Base-by-base conservation (phyloP, 37 sponge, comb jelly and placozoan genomes). In the Lycopodina hypogea region DNA sequence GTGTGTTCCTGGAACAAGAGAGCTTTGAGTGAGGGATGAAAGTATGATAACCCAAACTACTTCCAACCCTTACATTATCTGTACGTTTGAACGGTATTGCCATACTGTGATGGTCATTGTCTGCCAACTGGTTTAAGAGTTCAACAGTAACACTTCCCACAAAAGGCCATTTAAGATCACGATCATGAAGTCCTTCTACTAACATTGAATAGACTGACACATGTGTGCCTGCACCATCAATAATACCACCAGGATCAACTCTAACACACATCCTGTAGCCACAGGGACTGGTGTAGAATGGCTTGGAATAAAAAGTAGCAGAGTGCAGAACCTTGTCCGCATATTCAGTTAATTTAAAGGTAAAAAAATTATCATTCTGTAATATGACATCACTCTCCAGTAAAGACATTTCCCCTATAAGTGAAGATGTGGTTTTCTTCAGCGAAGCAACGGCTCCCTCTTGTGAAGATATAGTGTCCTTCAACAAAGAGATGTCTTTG, bases 201-300 rank as follows among this genome's bases (percentile, higher is more conserved):
- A 81, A 35, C 28, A 28, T 34, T 33, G 51, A 28, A 17, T 56
- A 40, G 35, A 81, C 82, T 38, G 73, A 81, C 8, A 81, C 64
- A 62, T 81, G 82, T n/a, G 82, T 81, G 15, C 74, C 82, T 41
- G 62, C 59, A 30, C 74, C 73, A 42, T 58, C 28, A 62, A 73
- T 66, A 61, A 42, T 23, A 4, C 82, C 82, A 81, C 61, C 61
- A 12, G 82, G 39, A 60, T 62, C 6, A 2, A 81, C 82, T n/a
- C 29, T 41, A 24, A 81, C 9, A 72, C 74, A 63, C 66, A 81
- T 61, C 37, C 72, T 70, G 82, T 81, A 81, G 15, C 82, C 82
- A 39, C 53, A 41, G 29, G 8, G 8, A 42, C 57, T 59, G 45
- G 82, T 60, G 65, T 63, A 60, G 37, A 81, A 57, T 41, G 82